phyloP scores from a whole-genome alignment of 1,140 invertebrate genomes.

The Scaptomyza hsui region DNA sequence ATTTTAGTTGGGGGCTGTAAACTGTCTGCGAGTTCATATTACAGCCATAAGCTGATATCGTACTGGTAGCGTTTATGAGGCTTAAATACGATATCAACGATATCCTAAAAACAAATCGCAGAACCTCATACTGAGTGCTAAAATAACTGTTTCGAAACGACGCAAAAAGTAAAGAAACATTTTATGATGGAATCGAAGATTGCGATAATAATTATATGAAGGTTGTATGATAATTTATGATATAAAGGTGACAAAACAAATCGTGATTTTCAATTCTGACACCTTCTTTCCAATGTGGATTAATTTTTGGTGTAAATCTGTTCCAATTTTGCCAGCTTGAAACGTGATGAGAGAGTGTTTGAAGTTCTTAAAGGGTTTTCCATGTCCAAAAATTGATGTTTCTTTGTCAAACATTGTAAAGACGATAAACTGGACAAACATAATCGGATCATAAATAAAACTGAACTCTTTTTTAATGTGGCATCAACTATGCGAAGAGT shows the following conservation, averaged over 20 bases:
- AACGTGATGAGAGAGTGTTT: slow-evolving; percentile 39
- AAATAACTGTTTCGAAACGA: neutral
- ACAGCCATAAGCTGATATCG: slow-evolving; percentile 63
- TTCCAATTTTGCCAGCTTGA: slow-evolving; percentile 42
- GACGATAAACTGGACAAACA: slow-evolving; percentile 52
- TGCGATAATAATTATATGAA: slow-evolving; percentile 2
- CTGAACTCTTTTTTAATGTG: slow-evolving; percentile 53
- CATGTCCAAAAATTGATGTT: slow-evolving; percentile 67
- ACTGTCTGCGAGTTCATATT: slow-evolving; percentile 47
- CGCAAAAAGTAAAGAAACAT: neutral
- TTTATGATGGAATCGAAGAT: neutral
- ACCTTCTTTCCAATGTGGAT: neutral
- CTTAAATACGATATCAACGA: slow-evolving; percentile 42
- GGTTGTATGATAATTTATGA: neutral
- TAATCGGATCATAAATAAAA: slow-evolving; percentile 41
- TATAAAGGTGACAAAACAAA: neutral
- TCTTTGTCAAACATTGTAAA: slow-evolving; percentile 59
- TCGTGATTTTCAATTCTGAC: neutral
- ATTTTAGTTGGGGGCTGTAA: slow-evolving; percentile 29
- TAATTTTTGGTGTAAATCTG: slow-evolving; percentile 12
- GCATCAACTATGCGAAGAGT: slow-evolving; percentile 47
- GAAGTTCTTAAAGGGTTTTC: slow-evolving; percentile 25
- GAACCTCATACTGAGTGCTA: slow-evolving; percentile 47
- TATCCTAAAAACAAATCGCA: slow-evolving; percentile 53
- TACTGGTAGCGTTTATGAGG: slow-evolving; percentile 68